phyloP scores from a whole-genome alignment of 2,113 vertebrate genomes.

The Aptenodytes patagonicus region DNA sequence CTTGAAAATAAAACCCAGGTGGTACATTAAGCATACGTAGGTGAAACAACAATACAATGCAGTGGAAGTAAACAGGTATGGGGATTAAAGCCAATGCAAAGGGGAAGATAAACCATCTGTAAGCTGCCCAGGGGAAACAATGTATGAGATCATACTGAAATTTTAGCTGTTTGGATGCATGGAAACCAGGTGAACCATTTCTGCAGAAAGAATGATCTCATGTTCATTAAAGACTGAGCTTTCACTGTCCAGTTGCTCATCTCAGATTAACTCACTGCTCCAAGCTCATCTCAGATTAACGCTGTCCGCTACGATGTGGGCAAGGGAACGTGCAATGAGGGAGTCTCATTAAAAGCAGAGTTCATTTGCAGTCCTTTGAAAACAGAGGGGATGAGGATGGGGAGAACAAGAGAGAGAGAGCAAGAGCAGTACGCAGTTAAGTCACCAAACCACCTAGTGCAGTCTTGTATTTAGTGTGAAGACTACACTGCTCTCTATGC shows the following conservation, averaged over 20 bases:
- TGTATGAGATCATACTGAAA: slow-evolving; percentile 32
- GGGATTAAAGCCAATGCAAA: slow-evolving; percentile 42
- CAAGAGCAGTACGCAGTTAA: not conserved
- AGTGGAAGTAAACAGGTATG: slow-evolving; percentile 36
- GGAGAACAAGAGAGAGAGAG: not conserved
- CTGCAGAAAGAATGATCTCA: slow-evolving; percentile 3
- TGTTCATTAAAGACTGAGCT: not conserved
- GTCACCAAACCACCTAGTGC: not conserved
- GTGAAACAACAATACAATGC: not conserved
- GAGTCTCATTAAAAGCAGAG: not conserved
- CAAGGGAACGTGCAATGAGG: not conserved
- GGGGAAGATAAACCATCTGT: slow-evolving; percentile 30
- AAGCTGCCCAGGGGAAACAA: slow-evolving; percentile 43
- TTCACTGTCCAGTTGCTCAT: not conserved
- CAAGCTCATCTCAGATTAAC: not conserved
- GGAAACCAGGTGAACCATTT: slow-evolving; percentile 43
- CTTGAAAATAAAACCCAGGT: slow-evolving; percentile 33
- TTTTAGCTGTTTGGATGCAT: slow-evolving; percentile 29
- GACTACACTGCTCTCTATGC: not conserved
- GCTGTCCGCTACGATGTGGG: not conserved
- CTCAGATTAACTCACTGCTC: no score
- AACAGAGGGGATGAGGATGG: not conserved
- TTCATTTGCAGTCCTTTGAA: not conserved
- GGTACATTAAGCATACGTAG: not conserved
- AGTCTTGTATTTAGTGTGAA: not conserved